A percentile compares a stretch with the other conserved stretches of the same genome.
These are phyloP conservation scores for Xanthorhoe designata DNA, from an alignment of 2,888 invertebrate species.

Conservation along the genomic window DNA sequence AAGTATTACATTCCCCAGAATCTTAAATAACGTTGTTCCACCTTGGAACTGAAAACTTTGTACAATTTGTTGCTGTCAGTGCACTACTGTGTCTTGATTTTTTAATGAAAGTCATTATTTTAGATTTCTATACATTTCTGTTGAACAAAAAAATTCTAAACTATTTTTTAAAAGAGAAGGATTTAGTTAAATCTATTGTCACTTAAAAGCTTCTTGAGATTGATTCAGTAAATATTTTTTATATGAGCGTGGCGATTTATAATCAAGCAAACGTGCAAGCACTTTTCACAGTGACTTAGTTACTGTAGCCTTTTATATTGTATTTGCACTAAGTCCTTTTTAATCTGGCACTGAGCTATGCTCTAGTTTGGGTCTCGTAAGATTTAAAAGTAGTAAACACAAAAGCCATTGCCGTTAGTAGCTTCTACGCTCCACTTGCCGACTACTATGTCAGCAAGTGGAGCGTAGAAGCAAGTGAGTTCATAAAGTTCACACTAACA, in stretches of 20 bases:
- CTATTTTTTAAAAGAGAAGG: background rate
- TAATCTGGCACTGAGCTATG: background rate
- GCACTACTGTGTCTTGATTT: conserved; percentile 6
- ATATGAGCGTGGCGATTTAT: background rate
- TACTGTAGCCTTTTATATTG: background rate
- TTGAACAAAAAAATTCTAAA: background rate
- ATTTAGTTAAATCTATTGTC: background rate
- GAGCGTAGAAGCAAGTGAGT: background rate
- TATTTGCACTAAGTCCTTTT: background rate
- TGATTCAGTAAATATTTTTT: background rate
- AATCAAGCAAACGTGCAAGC: background rate
- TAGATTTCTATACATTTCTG: background rate
- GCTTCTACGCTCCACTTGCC: no score
- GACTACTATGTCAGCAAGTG: no score
- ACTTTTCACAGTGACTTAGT: background rate
- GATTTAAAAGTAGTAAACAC: background rate
- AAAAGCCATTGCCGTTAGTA: no score
- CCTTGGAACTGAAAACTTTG: conserved; percentile 10
- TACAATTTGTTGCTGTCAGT: conserved; percentile 12
- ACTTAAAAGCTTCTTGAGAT: conserved; percentile 2
- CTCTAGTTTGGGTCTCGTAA: background rate
- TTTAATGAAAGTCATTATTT: conserved; percentile 16
- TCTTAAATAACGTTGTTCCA: conserved; percentile 14
- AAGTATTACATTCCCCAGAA: conserved; percentile 10
- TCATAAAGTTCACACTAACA: background rate